Evolutionary conservation across 2,888 invertebrate genomes (phyloP).

Genomic region (Diploptera punctata): DNA sequence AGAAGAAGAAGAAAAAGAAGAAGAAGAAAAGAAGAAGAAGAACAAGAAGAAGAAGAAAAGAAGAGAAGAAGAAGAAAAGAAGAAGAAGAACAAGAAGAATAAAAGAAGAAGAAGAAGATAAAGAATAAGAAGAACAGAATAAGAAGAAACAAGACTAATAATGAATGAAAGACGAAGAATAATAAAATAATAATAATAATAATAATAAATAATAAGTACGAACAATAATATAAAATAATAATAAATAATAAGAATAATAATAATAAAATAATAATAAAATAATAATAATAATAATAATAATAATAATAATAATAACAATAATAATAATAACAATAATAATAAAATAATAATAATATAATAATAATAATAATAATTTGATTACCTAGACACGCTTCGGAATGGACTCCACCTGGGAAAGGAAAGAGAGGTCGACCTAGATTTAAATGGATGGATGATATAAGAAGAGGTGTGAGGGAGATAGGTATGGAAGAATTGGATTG

Average conservation of each 20-base stretch:
- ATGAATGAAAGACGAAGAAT: not conserved
- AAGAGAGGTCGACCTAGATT: too few relatives aligned
- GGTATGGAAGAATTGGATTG: too few relatives aligned
- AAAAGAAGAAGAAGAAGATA: not conserved
- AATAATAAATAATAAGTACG: not conserved
- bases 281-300: not conserved
- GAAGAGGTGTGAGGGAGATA: too few relatives aligned
- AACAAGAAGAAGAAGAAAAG: not conserved
- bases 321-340: not conserved
- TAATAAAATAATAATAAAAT: not conserved
- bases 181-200: not conserved
- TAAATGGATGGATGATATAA: too few relatives aligned
- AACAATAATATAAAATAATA: too few relatives aligned
- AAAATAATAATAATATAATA: not conserved
- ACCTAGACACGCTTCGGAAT: not conserved
- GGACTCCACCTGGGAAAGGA: too few relatives aligned
- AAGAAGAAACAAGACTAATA: not conserved
- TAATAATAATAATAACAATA: not conserved
- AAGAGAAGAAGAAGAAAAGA: not conserved
- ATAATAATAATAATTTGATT: too few relatives aligned
- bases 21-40: not conserved
- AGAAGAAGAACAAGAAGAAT: not conserved
- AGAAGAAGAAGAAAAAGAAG: not conserved
- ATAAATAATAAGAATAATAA: too few relatives aligned
- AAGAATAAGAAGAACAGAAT: conserved; percentile 4